Evolutionary conservation across 2,888 invertebrate species (phyloP).

Genomic region (Erannis defoliaria): DNA sequence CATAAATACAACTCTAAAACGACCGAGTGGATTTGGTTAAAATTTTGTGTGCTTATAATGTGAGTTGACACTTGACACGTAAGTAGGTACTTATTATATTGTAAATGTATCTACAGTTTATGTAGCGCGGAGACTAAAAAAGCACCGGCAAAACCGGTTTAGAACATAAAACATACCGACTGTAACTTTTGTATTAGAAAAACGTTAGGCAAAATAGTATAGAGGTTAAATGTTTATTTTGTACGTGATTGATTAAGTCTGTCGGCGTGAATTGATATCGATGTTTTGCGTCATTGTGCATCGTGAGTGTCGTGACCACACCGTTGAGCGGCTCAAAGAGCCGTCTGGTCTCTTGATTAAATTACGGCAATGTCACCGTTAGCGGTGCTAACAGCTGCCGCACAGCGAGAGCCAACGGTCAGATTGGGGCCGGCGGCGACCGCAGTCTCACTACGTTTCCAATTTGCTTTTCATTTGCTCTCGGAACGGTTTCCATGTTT

Average conservation of each 20-base stretch:
- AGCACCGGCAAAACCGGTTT: not conserved
- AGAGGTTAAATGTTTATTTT: not conserved
- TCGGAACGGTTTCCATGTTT: slow-evolving; percentile 62
- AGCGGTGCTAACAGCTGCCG: slow-evolving; percentile 46
- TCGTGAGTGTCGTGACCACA: slow-evolving; percentile 28
- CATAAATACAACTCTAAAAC: too few species aligned
- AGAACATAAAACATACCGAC: not conserved
- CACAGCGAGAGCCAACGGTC: slow-evolving; percentile 35
- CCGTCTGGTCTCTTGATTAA: slow-evolving; percentile 44
- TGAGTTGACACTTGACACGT: too few species aligned
- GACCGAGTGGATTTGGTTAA: not conserved
- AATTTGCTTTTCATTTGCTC: slow-evolving; percentile 74
- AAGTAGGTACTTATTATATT: too few species aligned
- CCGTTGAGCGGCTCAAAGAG: slow-evolving; percentile 23
- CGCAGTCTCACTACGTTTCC: slow-evolving; percentile 60
- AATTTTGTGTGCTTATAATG: not conserved
- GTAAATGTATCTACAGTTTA: too few species aligned
- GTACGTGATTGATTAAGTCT: slow-evolving; percentile 7
- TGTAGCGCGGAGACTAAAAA: too few species aligned
- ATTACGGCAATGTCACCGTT: slow-evolving; percentile 58
- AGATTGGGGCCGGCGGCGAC: slow-evolving; percentile 49
- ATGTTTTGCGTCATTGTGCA: slow-evolving; percentile 19
- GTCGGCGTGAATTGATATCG: slow-evolving; percentile 15
- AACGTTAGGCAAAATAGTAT: not conserved
- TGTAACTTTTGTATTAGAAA: not conserved